Base-by-base conservation (phyloP, 2,888 invertebrate genomes). In the Synergus laeviventris region DNA sequence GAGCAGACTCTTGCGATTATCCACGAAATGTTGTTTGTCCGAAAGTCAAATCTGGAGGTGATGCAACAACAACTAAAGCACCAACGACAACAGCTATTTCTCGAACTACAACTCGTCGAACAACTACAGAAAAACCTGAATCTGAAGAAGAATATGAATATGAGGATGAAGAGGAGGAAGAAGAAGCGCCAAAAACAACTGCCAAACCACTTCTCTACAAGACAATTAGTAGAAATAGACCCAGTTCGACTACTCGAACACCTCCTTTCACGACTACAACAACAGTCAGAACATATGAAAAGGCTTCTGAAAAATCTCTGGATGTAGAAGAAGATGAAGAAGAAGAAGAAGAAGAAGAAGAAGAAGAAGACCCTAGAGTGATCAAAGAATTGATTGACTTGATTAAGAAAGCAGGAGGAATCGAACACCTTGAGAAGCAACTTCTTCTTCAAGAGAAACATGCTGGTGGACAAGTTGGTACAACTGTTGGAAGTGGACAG, bases 1-100 rank as follows among this genome's bases (percentile, higher is more conserved):
- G 95, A 0, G 96, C 97, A 0, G 97, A 97, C 89, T 97, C 97
- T 0, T 98, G 98, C 87, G 98, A 98, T 91, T 98, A 97, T 89
- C 94, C 97, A 0, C 94, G 97, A 84, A 97, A 98, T 89, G 97
- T 97, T 0, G 92, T 94, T 39, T 97, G 96, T 90, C 96, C 95
- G 85, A 94, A 93, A 84, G 92, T 93, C 38, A 92, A 92, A 24
- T 91, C 91, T 61, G 89, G 92, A 24, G 91, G 92, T 49, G 90
- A 92, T 0, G 87, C 89, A 8, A 89, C 93, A 56, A 93, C 93
- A 0, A 92, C 93, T 4, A 89, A 88, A 76, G 88, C 91, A 2
- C 88, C 91, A 12, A 87, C 88, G 31, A 88, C 89, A 11, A 87
- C 89, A 0, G 86, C 90, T n/a, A 92, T 92, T 0, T 92, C 92